These are phyloP conservation scores for Alentia gelatinosa DNA, from an alignment of 2,888 invertebrate species.

Conservation along the genomic window DNA sequence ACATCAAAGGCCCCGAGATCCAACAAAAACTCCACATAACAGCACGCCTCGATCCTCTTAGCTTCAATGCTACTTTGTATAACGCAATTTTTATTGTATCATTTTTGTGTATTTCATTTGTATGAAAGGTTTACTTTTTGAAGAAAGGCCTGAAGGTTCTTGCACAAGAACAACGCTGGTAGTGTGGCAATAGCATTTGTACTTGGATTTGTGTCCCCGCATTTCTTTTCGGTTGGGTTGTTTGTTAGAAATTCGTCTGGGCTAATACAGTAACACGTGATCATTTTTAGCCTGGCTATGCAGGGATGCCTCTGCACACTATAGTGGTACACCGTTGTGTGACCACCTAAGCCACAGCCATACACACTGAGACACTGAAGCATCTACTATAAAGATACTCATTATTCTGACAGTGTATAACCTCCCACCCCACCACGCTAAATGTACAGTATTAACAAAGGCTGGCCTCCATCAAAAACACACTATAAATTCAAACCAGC, in stretches of 20 bases:
- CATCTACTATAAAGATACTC: too few species aligned
- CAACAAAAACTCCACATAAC: neutral
- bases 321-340: too few species aligned
- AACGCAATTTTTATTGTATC: neutral
- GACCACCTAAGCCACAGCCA: too few species aligned
- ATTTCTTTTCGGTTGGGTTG: neutral
- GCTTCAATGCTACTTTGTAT: neutral
- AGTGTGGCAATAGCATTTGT: neutral
- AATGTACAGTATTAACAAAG: too few species aligned
- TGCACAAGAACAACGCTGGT: neutral
- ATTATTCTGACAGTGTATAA: too few species aligned
- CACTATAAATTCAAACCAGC: too few species aligned
- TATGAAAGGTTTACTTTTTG: neutral
- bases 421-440: too few species aligned
- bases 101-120: neutral
- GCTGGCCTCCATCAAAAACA: too few species aligned
- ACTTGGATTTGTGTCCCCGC: neutral
- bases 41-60: neutral
- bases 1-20: neutral
- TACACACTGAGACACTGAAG: too few species aligned
- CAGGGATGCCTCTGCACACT: too few species aligned
- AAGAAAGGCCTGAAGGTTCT: too few species aligned
- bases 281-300: neutral
- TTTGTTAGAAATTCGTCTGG: neutral
- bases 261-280: neutral